phyloP scores from a whole-genome alignment of 2,797 vertebrate genomes.

The Artibeus lituratus region DNA sequence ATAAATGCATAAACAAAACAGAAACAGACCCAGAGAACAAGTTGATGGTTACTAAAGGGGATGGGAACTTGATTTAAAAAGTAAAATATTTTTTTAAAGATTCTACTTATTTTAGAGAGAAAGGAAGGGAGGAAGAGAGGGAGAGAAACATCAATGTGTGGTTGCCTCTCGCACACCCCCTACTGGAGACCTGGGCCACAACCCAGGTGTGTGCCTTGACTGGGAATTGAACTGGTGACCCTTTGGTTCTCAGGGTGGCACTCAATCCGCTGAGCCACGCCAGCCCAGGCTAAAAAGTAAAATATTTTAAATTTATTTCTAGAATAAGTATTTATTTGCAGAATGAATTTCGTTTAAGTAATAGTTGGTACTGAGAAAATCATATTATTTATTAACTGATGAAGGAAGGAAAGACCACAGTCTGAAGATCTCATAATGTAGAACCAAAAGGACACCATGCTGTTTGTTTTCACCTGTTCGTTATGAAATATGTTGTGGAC shows the following conservation, averaged over 20 bases:
- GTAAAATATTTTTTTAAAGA: not conserved
- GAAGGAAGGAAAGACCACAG: not conserved
- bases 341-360: slow-evolving; percentile 30
- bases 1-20: no score
- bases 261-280: no score
- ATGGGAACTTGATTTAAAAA: not conserved
- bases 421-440: not conserved
- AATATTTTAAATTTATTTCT: not conserved
- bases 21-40: not conserved
- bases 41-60: not conserved
- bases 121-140: no score
- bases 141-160: no score
- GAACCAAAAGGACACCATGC: not conserved
- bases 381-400: not conserved
- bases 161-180: no score
- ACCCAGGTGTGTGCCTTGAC: no score
- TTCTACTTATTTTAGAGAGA: no score
- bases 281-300: not conserved
- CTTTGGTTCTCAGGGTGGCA: no score
- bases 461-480: not conserved
- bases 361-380: not conserved
- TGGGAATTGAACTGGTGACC: no score
- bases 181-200: no score
- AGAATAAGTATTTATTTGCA: not conserved
- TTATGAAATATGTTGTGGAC: not conserved